A percentile compares a stretch with the other conserved stretches of the same genome.
Conservation (phyloP, 2,888 invertebrate species). For the Ephialtes manifestator region DNA sequence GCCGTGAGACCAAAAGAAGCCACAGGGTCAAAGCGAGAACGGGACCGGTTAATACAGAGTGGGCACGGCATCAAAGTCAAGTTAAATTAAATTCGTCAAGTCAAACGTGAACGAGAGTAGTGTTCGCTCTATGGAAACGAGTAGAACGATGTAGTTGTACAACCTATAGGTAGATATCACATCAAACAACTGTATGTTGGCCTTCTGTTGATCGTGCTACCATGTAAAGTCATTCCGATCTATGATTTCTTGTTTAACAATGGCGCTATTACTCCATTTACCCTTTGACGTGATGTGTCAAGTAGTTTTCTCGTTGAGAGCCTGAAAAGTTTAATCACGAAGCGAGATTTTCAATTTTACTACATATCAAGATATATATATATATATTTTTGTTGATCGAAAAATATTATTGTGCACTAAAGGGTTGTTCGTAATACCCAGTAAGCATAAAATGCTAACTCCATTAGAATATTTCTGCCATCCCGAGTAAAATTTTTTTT, state of each 20-base stretch:
- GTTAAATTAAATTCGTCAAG: conserved; percentile 66
- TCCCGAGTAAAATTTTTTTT: no score
- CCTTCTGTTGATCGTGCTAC: neutral
- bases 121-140: conserved; percentile 3
- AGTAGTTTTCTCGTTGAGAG: neutral
- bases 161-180: neutral
- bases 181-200: neutral
- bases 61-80: conserved; percentile 48
- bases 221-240: neutral
- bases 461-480: no score
- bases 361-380: neutral
- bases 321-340: neutral
- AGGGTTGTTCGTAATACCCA: no score
- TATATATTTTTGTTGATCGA: neutral
- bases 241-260: neutral
- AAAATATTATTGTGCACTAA: neutral
- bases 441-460: no score
- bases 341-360: neutral
- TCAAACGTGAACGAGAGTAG: conserved; percentile 46
- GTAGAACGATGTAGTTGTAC: neutral
- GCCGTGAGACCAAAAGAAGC: conserved; percentile 28
- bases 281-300: neutral
- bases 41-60: conserved; percentile 42
- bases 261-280: neutral
- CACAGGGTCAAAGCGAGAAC: conserved; percentile 28